These are phyloP conservation scores for Chamaetylas fuelleborni DNA, from an alignment of 2,113 vertebrate species.

Conservation along the genomic window DNA sequence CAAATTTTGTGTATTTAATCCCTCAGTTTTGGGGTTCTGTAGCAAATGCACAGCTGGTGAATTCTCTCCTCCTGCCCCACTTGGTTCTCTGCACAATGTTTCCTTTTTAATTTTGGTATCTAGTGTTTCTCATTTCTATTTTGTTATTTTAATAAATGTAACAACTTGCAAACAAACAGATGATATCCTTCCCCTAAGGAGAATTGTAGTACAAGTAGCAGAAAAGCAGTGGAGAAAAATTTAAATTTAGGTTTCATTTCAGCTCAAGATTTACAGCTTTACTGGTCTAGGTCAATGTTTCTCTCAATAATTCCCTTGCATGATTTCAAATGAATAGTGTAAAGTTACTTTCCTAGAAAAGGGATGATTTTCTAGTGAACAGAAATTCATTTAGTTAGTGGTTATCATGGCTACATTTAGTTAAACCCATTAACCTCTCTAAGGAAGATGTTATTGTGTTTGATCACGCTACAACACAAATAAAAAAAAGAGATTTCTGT, in stretches of 20 bases:
- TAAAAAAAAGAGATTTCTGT: neutral
- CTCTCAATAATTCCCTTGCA: neutral
- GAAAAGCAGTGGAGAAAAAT: neutral
- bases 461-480: neutral
- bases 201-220: neutral
- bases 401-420: neutral
- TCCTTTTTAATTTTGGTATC: neutral
- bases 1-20: neutral
- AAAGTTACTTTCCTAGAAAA: neutral
- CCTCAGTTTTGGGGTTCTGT: neutral
- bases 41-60: neutral
- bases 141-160: neutral
- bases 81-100: neutral
- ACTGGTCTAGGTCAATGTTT: neutral
- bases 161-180: neutral
- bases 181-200: neutral
- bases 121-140: neutral
- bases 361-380: neutral
- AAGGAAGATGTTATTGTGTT: neutral
- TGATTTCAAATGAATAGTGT: neutral
- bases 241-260: neutral
- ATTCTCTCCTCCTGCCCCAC: neutral
- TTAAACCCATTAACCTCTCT: neutral
- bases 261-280: neutral
- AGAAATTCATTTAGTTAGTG: neutral